Evolutionary conservation across 2,797 vertebrate species (phyloP), one percentile per base, ranked within the genome.

Genomic region (Threskiornis aethiopicus): DNA sequence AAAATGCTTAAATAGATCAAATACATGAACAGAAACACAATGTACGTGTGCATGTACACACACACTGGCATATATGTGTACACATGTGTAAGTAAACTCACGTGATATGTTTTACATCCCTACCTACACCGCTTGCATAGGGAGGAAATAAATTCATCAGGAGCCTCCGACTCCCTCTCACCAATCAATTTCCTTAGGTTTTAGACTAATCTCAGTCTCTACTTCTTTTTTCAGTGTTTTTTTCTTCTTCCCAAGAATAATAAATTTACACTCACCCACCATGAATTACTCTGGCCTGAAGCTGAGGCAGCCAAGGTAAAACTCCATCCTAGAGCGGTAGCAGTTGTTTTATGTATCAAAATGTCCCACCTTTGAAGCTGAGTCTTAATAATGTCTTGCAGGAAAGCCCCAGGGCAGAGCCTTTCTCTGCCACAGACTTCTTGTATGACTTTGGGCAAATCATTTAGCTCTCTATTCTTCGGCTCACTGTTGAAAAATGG

Each of bases 341-440:
- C 24, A 51, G n/a, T 81, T 69, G 49, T 65, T 93, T 89, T 84
- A 41, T 44, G 31, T 59, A 86, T 69, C 79, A 88, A 88, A 93
- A 76, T 73, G 51, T 86, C 90, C 94, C 42, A 1, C 51, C 61
- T 91, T 66, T 95, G 93, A 96, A 94, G 62, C 12, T n/a, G 37
- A 94, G 47, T 55, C 44, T 90, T 88, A 91, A 79, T 92, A 89
- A 94, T 93, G 58, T 93, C 87, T 95, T 93, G 62, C 80, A 95
- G 92, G 90, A 93, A 90, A 95, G 90, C 91, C 93, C 35, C 72
- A 84, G 87, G 89, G 92, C 87, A 93, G 49, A 91, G 49, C 44
- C 69, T 65, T 95, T 93, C 79, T 90, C 84, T 94, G 54, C 76
- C 72, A 81, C 76, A 41, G 46, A 62, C 72, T 92, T 92, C 64